These are phyloP conservation scores for Ophion obscuratus DNA, from an alignment of 2,888 invertebrate genomes.

Conservation along the genomic window DNA sequence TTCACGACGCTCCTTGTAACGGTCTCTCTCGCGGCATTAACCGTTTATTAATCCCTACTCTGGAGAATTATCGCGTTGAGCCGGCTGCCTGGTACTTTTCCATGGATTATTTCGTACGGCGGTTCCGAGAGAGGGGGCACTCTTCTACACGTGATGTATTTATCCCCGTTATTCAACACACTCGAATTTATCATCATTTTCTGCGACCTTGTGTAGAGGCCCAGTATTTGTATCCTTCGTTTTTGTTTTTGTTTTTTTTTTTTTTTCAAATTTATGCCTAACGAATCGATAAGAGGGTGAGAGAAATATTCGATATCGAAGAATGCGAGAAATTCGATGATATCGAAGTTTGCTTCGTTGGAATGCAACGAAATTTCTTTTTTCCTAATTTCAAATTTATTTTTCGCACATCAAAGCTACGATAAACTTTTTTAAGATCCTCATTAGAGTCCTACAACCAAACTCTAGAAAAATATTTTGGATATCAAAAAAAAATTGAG, in stretches of 20 bases:
- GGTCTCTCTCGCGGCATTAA: not conserved
- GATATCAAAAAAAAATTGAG: too few species aligned
- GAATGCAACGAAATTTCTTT: too few species aligned
- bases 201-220: not conserved
- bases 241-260: not conserved
- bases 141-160: not conserved
- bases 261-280: not conserved
- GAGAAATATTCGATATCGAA: too few species aligned
- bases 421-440: too few species aligned
- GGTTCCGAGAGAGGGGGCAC: not conserved
- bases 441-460: too few species aligned
- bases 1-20: not conserved
- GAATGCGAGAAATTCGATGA: too few species aligned
- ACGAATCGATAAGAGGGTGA: too few species aligned
- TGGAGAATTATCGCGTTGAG: slow-evolving; percentile 4
- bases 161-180: not conserved
- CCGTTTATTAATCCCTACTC: slow-evolving; percentile 23
- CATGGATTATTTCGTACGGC: slow-evolving; percentile 15
- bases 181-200: not conserved
- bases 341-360: too few species aligned
- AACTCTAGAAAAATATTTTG: too few species aligned
- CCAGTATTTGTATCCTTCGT: not conserved
- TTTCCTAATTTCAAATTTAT: too few species aligned
- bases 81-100: slow-evolving; percentile 35
- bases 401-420: too few species aligned